These are phyloP conservation scores for Lamellibrachia luymesi DNA, from an alignment of 1,140 invertebrate species.

Conservation along the genomic window DNA sequence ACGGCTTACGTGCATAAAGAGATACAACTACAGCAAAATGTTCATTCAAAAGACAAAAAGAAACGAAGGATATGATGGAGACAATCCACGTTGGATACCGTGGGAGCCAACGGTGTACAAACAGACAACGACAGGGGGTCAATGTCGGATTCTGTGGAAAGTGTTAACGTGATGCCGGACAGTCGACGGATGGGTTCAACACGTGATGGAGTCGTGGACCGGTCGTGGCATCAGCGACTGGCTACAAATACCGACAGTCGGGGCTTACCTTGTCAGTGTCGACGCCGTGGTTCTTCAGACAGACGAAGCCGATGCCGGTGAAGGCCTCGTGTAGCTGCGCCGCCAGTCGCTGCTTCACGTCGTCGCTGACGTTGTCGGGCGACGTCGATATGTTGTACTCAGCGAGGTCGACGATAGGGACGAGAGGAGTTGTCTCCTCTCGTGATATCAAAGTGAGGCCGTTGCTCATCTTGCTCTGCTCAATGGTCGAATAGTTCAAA, in stretches of 20 bases:
- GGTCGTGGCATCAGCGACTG: not conserved
- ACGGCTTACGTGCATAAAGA: not conserved
- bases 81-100: not conserved
- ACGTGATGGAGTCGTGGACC: not conserved
- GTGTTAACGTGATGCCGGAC: not conserved
- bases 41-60: not conserved
- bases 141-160: not conserved
- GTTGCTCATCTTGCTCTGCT: not conserved
- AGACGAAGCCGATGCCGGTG: constrained; percentile 7
- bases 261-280: not conserved
- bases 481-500: not conserved
- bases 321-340: not conserved
- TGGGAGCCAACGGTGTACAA: not conserved
- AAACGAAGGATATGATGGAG: not conserved
- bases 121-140: not conserved
- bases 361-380: not conserved
- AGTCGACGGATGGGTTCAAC: not conserved
- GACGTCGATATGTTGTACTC: not conserved
- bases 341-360: not conserved
- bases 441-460: not conserved
- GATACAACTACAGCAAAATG: not conserved
- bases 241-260: not conserved
- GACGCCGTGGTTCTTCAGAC: constrained; percentile 8
- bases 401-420: not conserved
- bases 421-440: not conserved